A percentile compares a stretch with the other conserved stretches of the same genome.
phyloP scores from a whole-genome alignment of 2,113 vertebrate species.

The Laticauda laticaudata region DNA sequence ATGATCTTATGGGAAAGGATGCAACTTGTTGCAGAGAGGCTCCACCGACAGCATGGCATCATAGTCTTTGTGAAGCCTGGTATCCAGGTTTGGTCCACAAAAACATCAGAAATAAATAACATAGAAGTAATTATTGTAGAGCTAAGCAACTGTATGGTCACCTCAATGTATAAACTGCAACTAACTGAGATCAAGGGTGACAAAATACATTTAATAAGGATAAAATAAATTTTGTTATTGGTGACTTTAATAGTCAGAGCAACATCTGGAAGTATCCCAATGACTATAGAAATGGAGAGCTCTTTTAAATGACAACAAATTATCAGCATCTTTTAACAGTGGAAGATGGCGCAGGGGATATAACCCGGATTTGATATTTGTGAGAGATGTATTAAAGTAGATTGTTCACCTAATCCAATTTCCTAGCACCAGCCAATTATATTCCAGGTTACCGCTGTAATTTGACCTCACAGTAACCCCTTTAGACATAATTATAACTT shows the following conservation, averaged over 20 bases:
- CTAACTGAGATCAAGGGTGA: neutral
- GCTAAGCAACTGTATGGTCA: neutral
- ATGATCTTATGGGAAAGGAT: neutral
- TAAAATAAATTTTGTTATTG: neutral
- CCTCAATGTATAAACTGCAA: neutral
- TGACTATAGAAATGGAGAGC: neutral
- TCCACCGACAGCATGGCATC: neutral
- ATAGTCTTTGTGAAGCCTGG: neutral
- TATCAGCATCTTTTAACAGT: neutral
- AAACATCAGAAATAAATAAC: neutral
- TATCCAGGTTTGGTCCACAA: neutral
- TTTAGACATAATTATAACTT: neutral
- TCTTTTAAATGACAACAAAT: neutral
- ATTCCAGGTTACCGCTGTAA: neutral
- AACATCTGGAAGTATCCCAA: neutral
- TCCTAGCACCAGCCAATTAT: neutral
- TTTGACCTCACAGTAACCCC: neutral
- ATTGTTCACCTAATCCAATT: neutral
- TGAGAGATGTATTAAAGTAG: neutral
- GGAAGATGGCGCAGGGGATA: neutral
- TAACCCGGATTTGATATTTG: neutral
- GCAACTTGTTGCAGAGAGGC: neutral
- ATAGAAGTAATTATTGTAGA: neutral
- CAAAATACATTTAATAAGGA: neutral
- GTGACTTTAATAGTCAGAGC: neutral